Base-by-base conservation (phyloP, 2,797 vertebrate species). In the Xiphophorus birchmanni region DNA sequence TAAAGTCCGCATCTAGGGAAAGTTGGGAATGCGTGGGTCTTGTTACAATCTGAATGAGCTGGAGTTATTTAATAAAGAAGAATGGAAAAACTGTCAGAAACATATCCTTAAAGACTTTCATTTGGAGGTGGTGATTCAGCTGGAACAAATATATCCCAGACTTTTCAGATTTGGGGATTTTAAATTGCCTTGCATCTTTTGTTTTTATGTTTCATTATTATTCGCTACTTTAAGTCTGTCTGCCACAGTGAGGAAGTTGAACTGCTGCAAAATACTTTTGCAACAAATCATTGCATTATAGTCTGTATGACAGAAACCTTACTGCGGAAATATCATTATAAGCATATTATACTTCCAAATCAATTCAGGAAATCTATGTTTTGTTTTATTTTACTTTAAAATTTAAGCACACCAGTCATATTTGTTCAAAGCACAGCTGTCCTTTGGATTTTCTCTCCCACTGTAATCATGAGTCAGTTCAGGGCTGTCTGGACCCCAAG, bases 391-490 rank as follows among this genome's bases (percentile, higher is more conserved):
- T 47, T 40, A 13, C 72, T 15, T 54, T 78, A 2, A 37, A 52
- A 44, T 75, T 26, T 69, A 5, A 32, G 0, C 42, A 6, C 82
- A 73, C 9, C 3, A 3, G 40, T 42, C 21, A 17, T 81, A 58
- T 29, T 71, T 23, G 56, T 52, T 21, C 71, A 48, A 26, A 74
- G 44, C 56, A 56, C 0, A 37, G 37, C 45, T 2, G 5, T 78
- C 75, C 56, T 80, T 52, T 50, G 5, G 63, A 48, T 73, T 80
- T 73, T 75, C 50, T 29, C 13, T 45, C 37, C 56, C 15, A 0
- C 82, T 77, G 48, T 73, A 79, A 69, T 83, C 52, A 75, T 79
- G 71, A 84, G 78, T 81, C 73, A 50, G 67, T 78, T 69, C 0
- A 65, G 6, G 42, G 58, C 26, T 77, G 78, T 78, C 63, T 67